A percentile compares a stretch with the other conserved stretches of the same genome.
Evolutionary conservation across 37 sponge, comb jelly and placozoan species (phyloP).

Genomic region (Halisarca cf. caerulea): DNA sequence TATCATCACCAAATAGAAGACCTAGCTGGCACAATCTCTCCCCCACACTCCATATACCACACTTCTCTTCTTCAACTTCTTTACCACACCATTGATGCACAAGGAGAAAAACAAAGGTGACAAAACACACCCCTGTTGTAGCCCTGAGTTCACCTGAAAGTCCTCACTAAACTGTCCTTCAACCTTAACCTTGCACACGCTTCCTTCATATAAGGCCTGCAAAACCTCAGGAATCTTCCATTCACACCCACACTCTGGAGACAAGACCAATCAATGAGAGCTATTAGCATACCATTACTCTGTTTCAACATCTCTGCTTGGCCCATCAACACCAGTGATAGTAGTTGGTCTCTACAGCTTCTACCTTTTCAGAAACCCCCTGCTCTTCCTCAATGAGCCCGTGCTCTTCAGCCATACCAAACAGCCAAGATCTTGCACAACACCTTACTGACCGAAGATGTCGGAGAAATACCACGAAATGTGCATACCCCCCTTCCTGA

Average conservation of each 20-base stretch:
- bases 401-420: neutral
- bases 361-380: conserved; percentile 4
- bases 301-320: neutral
- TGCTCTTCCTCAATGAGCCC: conserved; percentile 9
- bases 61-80: neutral
- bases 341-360: conserved; percentile 6
- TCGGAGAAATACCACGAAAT: neutral
- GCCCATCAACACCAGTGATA: neutral
- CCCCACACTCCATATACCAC: neutral
- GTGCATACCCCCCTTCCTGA: neutral
- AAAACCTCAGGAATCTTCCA: neutral
- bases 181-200: neutral
- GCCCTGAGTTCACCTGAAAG: neutral
- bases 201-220: neutral
- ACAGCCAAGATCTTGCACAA: neutral
- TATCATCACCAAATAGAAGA: neutral
- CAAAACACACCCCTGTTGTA: neutral
- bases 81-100: neutral
- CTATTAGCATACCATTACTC: neutral
- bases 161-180: neutral
- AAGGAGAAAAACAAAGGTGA: neutral
- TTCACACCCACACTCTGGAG: neutral
- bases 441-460: neutral
- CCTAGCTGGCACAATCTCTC: too few relatives aligned
- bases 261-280: neutral